Base-by-base conservation (phyloP, 2,888 invertebrate genomes). In the Lasioglossum marginatum region DNA sequence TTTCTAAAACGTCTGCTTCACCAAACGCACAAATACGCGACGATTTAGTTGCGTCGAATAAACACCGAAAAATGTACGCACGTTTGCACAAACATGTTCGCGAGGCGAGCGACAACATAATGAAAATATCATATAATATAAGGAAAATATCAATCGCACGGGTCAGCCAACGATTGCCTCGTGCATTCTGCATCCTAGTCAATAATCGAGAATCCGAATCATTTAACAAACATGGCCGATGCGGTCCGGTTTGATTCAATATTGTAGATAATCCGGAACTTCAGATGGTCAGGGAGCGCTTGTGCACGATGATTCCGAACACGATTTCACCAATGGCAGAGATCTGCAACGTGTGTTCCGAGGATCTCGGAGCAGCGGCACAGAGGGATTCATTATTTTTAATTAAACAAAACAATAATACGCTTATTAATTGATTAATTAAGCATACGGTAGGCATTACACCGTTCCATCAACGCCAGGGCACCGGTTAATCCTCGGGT, bases 361-460 rank as follows among this genome's bases (percentile, higher is more conserved):
- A 60, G 77, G 73, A 80, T 80, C 81, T 66, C 81, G 70, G 79
- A 52, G 10, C n/a, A 0, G 60, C 73, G 82, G 76, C 79, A 82
- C 83, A 85, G 60, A 81, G 84, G 89, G 92, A 91, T 91, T 93
- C 90, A 91, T 93, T 93, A 93, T 92, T 92, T 93, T 92, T 91
- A 92, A 93, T 93, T 91, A 92, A 92, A 91, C 91, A 88, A 90
- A 92, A 93, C 92, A 92, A 91, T 93, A 92, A 93, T 91, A 89
- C 90, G 90, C 89, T 92, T 91, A 93, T 91, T 91, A 93, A 92
- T 93, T 93, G 91, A 93, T 92, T 89, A 93, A 93, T 92, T 91
- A 91, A 92, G 92, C 91, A 88, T 87, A 88, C 86, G 87, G 86
- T 77, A 88, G 85, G 87, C 79, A 90, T 92, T 91, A 87, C 88